Base-by-base conservation (phyloP, 92 coral and sea anemone species). In the Palythoa grandis region DNA sequence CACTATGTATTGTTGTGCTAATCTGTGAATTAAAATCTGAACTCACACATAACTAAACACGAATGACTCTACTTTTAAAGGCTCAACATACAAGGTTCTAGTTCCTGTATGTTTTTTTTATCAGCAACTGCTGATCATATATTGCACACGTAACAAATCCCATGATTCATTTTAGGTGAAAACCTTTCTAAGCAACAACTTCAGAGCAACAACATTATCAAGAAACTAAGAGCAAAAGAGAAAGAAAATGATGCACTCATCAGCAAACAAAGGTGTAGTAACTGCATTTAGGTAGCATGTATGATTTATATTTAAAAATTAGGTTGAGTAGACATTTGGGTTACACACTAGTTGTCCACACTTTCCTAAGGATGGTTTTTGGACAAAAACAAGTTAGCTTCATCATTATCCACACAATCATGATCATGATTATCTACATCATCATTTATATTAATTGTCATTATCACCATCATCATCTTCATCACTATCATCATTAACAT, bases 121-220 rank as follows among this genome's bases (percentile, higher is more conserved):
- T n/a, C n/a, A n/a, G n/a, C n/a, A n/a, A n/a, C 35, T 29, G 1
- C 1, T 29, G 0, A 29, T 29, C 35, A 29, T 29, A 29, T 29
- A 29, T 29, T 29, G 1, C 8, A 56, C 1, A 17, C n/a, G n/a
- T n/a, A n/a, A n/a, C 14, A 52, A 63, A 14, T 10, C 17, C 1
- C 5, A 63, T 52, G 47, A 24, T 57, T 85, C 15, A 7, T 23
- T 16, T 38, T 54, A 97, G 99, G 99, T 88, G 99, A 95, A 91
- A 97, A 97, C 85, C 91, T 97, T 74, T 97, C 99, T 29, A 95
- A 95, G 83, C 97, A 97, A 77, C 93, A 95, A 69, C 95, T 97
- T 16, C 99, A 97, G 82, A 92, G 96, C 53, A 95, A 95, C 89
- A 97, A 92, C 58, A 92, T 91, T 56, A 89, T 97, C 37, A 97